Conservation (phyloP, 2,113 vertebrate genomes). For the Xiphophorus maculatus region DNA sequence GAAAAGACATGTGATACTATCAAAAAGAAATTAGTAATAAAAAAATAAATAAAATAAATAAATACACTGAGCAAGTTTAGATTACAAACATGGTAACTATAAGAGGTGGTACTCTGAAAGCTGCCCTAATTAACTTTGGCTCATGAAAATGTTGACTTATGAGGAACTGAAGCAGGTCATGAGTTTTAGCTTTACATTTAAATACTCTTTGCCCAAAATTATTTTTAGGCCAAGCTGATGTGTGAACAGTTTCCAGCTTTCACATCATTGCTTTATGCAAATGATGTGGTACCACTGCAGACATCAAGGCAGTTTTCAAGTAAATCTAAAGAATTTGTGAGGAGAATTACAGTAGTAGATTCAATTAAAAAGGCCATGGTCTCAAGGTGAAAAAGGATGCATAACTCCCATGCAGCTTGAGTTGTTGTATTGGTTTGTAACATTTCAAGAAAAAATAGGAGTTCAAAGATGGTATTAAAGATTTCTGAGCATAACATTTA, state of each 20-base stretch:
- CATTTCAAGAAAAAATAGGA: too few species aligned
- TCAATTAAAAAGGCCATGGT: background rate
- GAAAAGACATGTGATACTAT: background rate
- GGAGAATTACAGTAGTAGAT: background rate
- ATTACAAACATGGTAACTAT: background rate
- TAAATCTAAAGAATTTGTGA: background rate
- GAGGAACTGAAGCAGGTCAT: slow-evolving; percentile 24
- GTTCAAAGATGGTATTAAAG: too few species aligned
- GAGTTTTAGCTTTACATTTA: slow-evolving; percentile 2
- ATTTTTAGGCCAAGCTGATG: background rate
- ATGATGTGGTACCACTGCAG: background rate
- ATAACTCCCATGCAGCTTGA: background rate
- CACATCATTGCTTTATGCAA: background rate
- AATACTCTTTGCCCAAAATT: background rate
- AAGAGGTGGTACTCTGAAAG: slow-evolving; percentile 7
- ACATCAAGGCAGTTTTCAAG: background rate
- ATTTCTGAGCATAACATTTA: too few species aligned
- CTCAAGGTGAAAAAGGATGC: background rate
- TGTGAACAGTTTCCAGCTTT: background rate
- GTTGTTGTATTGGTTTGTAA: too few species aligned
- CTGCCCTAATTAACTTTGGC: slow-evolving; percentile 15
- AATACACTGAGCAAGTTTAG: too few species aligned
- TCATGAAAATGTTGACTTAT: slow-evolving; percentile 21
- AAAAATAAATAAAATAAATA: slow-evolving; percentile 11
- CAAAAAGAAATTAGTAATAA: background rate